phyloP scores from a whole-genome alignment of 2,797 vertebrate species.

The Carcharodon carcharias region DNA sequence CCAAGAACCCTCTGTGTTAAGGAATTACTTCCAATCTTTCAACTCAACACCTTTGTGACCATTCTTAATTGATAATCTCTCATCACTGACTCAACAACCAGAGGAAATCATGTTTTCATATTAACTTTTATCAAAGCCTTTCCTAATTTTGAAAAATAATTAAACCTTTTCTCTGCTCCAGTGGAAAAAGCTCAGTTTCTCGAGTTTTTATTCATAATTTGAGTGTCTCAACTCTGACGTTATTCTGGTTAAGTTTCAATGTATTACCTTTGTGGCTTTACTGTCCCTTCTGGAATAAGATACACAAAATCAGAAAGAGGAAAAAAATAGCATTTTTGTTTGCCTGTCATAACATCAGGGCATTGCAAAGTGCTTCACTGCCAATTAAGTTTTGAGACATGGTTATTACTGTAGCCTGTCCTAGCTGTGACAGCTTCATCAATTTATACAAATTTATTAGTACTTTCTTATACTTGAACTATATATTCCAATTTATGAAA shows the following conservation, averaged over 20 bases:
- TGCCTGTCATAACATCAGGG: too few relatives aligned
- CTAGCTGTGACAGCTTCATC: too few relatives aligned
- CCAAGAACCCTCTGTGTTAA: neutral
- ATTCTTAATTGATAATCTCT: neutral
- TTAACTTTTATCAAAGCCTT: neutral
- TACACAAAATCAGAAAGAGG: neutral
- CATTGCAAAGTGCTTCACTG: too few relatives aligned
- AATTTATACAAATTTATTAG: neutral
- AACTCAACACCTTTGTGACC: neutral
- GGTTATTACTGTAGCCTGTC: too few relatives aligned
- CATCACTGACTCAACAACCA: neutral
- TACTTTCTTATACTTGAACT: neutral
- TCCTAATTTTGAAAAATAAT: neutral
- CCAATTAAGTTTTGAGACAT: too few relatives aligned
- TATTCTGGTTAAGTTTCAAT: neutral
- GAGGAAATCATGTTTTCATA: neutral
- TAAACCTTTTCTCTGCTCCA: neutral
- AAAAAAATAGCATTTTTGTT: too few relatives aligned
- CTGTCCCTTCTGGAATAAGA: neutral
- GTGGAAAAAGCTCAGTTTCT: neutral
- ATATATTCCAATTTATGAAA: neutral
- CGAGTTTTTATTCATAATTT: neutral
- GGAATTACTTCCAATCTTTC: neutral
- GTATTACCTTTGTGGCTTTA: neutral
- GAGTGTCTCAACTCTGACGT: neutral